These are phyloP conservation scores for Adineta ricciae DNA, from an alignment of 2,888 invertebrate species.

Conservation along the genomic window DNA sequence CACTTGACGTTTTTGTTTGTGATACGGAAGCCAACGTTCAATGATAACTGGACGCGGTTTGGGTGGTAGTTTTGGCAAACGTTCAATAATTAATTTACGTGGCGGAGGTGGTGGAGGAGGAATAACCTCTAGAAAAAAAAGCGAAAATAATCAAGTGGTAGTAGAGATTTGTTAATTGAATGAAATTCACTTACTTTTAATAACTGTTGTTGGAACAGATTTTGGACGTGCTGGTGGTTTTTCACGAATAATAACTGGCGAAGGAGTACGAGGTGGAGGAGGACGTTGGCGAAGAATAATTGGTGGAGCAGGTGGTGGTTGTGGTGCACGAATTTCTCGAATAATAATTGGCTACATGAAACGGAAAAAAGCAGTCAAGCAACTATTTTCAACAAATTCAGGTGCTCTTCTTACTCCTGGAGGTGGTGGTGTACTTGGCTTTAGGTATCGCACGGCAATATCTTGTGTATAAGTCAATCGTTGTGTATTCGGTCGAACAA, in stretches of 20 bases:
- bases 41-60: constrained; percentile 33
- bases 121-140: not conserved
- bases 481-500: constrained; percentile 22
- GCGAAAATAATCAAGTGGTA: too few species aligned
- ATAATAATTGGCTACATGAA: not conserved
- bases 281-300: constrained; percentile 31
- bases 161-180: too few species aligned
- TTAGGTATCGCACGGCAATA: constrained; percentile 29
- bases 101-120: constrained; percentile 28
- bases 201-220: constrained; percentile 23
- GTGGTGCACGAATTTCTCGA: constrained; percentile 20
- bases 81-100: constrained; percentile 32
- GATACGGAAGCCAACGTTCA: constrained; percentile 32
- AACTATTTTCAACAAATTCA: too few species aligned
- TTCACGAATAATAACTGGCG: constrained; percentile 28
- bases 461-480: constrained; percentile 28
- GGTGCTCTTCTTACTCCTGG: constrained; percentile 16
- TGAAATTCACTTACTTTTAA: not conserved
- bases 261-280: constrained; percentile 27
- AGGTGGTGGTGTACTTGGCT: constrained; percentile 27
- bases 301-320: constrained; percentile 26
- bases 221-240: constrained; percentile 25
- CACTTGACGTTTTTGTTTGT: constrained; percentile 30
- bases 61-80: constrained; percentile 27
- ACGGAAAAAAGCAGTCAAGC: too few species aligned